Base-by-base conservation (phyloP, 2,113 vertebrate genomes). In the Proterorhinus semilunaris region DNA sequence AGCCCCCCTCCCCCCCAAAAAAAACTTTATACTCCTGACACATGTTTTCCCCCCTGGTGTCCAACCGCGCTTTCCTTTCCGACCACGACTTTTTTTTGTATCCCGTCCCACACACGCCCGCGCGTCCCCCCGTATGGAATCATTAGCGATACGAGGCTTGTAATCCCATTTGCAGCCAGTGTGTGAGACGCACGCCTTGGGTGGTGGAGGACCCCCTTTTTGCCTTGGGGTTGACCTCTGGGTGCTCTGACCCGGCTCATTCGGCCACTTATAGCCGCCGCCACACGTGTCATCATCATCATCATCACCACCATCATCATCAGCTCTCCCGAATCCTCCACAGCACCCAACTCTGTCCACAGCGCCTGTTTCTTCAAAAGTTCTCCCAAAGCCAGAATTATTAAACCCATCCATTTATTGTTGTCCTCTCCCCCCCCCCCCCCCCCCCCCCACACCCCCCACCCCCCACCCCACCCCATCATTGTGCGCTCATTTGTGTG, bases 171-270 rank as follows among this genome's bases (percentile, higher is more conserved):
- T 71, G 61, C 69, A 76, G 54, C 61, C 69, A 54, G 45, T 50
- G 71, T 77, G 64, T 79, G 75, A 74, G 58, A 76, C 61, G 47
- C 71, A 66, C 68, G 65, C 76, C 77, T 82, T 76, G 72, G 72
- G 72, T 65, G 85, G 70, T 21, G 84, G 71, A 68, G 72, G 69
- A 62, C 61, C n/a, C 27, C 27, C 3, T 27, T 64, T 69, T 42
- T n/a, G n/a, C 62, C 79, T 70, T 79, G 73, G 81, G 80, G 55
- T 78, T 89, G 88, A 90, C 86, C 89, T 72, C 79, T 78, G 75
- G 55, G 77, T 76, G 85, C 74, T 84, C 78, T 81, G 83, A 88
- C 83, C 75, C 48, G 72, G 74, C 75, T 71, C 64, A 65, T 66
- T 71, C 74, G 81, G 75, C 66, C 81, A 82, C 76, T 80, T 84